These are phyloP conservation scores for Furcula furcula DNA, from an alignment of 2,888 invertebrate species.

Conservation along the genomic window DNA sequence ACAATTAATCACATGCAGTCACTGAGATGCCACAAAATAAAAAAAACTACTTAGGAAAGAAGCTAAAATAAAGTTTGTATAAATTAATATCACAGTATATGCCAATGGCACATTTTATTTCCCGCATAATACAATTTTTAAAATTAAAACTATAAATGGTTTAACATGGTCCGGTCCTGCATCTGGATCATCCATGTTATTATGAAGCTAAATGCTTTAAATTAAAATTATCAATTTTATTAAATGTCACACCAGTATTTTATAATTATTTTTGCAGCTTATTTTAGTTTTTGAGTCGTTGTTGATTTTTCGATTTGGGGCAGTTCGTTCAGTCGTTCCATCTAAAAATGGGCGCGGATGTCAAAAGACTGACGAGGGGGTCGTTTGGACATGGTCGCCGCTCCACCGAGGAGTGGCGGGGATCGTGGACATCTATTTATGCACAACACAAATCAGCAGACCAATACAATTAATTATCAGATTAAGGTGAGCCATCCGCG, in stretches of 20 bases:
- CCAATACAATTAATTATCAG: conserved; percentile 80
- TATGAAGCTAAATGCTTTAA: conserved; percentile 51
- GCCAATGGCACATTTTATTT: conserved; percentile 26
- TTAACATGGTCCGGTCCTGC: conserved; percentile 12
- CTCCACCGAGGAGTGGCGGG: conserved; percentile 54
- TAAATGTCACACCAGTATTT: conserved; percentile 46
- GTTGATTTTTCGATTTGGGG: conserved; percentile 52
- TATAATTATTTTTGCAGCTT: conserved; percentile 22
- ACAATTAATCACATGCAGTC: conserved; percentile 49
- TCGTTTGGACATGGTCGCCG: conserved; percentile 52
- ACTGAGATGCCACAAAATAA: conserved; percentile 67
- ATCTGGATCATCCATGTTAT: conserved; percentile 26
- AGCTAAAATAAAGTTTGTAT: conserved; percentile 25
- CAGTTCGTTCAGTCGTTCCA: conserved; percentile 72
- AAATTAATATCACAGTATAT: conserved; percentile 47
- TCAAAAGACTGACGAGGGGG: conserved; percentile 78
- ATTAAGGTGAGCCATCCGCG: conserved; percentile 78
- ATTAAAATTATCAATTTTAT: conserved; percentile 22
- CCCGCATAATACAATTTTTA: conserved; percentile 15
- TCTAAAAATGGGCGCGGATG: conserved; percentile 79
- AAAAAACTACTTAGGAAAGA: conserved; percentile 18
- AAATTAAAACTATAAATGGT: conserved; percentile 9
- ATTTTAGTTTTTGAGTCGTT: conserved; percentile 32
- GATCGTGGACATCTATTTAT: conserved; percentile 69
- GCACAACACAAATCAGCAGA: conserved; percentile 78